phyloP scores from a whole-genome alignment of 1,140 invertebrate genomes.

The Ruditapes philippinarum region DNA sequence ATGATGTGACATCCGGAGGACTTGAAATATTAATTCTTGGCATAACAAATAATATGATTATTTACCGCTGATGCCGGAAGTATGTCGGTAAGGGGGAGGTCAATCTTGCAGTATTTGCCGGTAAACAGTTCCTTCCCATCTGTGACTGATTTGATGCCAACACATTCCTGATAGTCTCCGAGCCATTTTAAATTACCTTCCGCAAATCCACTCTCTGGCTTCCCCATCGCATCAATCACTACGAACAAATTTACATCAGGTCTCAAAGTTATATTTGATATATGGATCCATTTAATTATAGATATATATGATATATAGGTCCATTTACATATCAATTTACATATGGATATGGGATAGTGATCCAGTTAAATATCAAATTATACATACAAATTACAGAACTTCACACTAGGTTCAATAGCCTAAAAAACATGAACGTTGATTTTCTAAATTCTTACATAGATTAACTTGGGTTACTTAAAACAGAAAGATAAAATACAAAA shows the following conservation, averaged over 20 bases:
- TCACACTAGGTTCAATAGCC: too few species aligned
- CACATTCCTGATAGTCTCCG: constrained; percentile 39
- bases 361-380: too few species aligned
- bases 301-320: background rate
- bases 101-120: background rate
- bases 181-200: constrained; percentile 37
- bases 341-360: background rate
- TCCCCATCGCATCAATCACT: constrained; percentile 45
- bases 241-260: background rate
- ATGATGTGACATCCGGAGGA: too few species aligned
- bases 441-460: too few species aligned
- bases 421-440: too few species aligned
- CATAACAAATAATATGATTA: too few species aligned
- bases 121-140: background rate
- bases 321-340: background rate
- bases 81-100: background rate
- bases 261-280: background rate
- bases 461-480: too few species aligned
- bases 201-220: constrained; percentile 1
- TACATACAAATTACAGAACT: too few species aligned
- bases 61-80: background rate
- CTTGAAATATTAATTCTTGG: too few species aligned
- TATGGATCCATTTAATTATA: background rate
- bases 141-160: background rate
- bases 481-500: too few species aligned